Conservation (phyloP, 2,888 invertebrate genomes). For the Tinea pellionella region DNA sequence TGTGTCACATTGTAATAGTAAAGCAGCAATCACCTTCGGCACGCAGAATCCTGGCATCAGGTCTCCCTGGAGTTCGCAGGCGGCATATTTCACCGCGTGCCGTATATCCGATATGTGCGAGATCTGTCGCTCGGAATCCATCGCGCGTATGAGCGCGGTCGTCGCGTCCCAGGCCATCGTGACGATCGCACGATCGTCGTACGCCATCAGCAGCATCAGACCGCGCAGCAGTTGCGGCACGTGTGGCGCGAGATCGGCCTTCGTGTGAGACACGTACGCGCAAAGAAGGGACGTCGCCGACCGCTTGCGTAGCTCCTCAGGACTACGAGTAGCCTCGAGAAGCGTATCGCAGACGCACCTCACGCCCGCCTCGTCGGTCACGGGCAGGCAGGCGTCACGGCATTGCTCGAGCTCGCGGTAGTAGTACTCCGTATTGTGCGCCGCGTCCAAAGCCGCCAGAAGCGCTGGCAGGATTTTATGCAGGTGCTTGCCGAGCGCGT, state of each 20-base stretch:
- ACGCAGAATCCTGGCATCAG: constrained; percentile 93
- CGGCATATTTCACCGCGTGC: constrained; percentile 92
- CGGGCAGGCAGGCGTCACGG: constrained; percentile 91
- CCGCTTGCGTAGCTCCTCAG: constrained; percentile 59
- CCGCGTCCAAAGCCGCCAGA: constrained; percentile 77
- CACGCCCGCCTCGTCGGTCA: constrained; percentile 88
- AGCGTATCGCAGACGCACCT: constrained; percentile 86
- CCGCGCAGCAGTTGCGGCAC: constrained; percentile 90
- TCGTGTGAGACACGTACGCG: constrained; percentile 90
- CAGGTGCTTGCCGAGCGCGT: constrained; percentile 90
- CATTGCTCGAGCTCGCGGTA: constrained; percentile 88
- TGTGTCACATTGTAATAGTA: no score
- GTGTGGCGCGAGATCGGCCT: constrained; percentile 88
- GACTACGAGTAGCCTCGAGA: constrained; percentile 76
- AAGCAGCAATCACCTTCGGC: constrained; percentile 73
- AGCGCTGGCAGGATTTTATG: constrained; percentile 93
- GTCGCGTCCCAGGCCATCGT: constrained; percentile 93
- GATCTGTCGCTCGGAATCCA: constrained; percentile 87
- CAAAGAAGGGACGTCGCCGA: constrained; percentile 89
- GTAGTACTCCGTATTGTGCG: constrained; percentile 75
- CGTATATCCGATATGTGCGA: constrained; percentile 90
- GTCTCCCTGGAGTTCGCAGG: constrained; percentile 85
- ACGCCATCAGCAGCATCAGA: constrained; percentile 86
- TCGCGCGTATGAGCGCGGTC: constrained; percentile 85
- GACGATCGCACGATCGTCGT: constrained; percentile 82